A percentile compares a stretch with the other conserved stretches of the same genome.
These are phyloP conservation scores for Linnaemya tessellans DNA, from an alignment of 2,888 invertebrate species.

Conservation along the genomic window DNA sequence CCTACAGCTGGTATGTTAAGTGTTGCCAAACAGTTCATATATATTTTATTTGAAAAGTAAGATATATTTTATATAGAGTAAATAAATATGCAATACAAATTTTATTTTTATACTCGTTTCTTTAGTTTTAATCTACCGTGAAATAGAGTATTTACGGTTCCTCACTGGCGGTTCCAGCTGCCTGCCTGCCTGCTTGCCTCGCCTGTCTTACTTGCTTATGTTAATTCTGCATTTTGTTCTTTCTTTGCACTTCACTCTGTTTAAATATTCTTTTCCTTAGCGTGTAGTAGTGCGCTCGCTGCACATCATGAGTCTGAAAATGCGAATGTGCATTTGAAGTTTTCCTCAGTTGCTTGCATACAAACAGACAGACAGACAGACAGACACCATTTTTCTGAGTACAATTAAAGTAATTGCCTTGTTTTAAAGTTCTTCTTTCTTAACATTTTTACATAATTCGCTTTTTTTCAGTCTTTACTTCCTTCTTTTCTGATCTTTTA, in stretches of 20 bases:
- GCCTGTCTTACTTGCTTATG: neutral
- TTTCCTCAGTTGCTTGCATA: slow-evolving; percentile 2
- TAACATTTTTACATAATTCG: neutral
- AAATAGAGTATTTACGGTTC: neutral
- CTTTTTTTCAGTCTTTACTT: neutral
- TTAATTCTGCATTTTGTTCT: neutral
- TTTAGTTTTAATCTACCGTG: neutral
- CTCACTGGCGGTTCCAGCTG: neutral
- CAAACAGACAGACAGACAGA: no score
- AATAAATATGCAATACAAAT: no score
- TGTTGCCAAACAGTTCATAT: no score
- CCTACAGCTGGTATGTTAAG: neutral
- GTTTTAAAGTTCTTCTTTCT: slow-evolving; percentile 11
- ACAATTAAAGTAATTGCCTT: slow-evolving; percentile 38
- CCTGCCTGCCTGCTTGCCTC: no score
- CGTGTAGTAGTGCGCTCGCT: neutral
- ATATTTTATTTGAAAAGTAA: no score
- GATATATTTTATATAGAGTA: no score
- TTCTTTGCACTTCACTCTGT: slow-evolving; percentile 26
- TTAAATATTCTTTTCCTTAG: slow-evolving; percentile 5
- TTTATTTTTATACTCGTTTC: no score
- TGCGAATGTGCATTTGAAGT: slow-evolving; percentile 2
- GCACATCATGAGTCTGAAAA: neutral
- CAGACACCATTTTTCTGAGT: slow-evolving; percentile 1
- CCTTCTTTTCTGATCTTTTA: slow-evolving; percentile 34